A percentile compares a stretch with the other conserved stretches of the same genome.
These are phyloP conservation scores for Chrysaora quinquecirrha DNA, from an alignment of 30 jellyfish, hydroid and myxozoan species.

Conservation along the genomic window DNA sequence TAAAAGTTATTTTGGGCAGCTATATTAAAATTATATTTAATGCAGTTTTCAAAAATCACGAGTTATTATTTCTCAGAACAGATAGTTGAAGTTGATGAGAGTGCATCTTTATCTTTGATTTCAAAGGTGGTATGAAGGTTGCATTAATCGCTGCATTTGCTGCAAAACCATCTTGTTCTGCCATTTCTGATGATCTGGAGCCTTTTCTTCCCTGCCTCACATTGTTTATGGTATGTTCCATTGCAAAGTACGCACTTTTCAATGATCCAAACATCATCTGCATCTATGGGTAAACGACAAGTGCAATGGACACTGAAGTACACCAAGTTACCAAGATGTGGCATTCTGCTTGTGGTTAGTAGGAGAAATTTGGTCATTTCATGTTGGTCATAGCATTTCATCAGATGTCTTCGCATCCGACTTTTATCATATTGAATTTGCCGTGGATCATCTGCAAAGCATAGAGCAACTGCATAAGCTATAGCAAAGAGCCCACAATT, in stretches of 20 bases:
- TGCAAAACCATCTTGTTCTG: background rate
- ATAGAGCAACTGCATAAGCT: background rate
- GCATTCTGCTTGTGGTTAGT: background rate
- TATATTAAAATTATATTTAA: no score
- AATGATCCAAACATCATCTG: background rate
- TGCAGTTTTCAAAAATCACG: no score
- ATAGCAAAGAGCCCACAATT: background rate
- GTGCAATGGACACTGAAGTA: no score
- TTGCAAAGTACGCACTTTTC: background rate
- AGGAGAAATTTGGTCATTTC: background rate
- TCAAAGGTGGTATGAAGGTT: no score
- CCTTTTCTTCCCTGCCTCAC: background rate
- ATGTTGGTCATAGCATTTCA: background rate
- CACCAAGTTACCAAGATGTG: background rate
- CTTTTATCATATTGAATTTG: no score
- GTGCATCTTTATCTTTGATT: no score
- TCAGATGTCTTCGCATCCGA: background rate
- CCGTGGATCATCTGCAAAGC: no score
- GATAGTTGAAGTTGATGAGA: no score
- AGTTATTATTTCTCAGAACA: no score
- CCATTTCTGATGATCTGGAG: background rate
- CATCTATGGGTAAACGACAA: no score
- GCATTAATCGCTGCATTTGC: background rate
- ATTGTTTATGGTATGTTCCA: background rate
- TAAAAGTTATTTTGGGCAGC: no score